Conservation (phyloP, 2,113 vertebrate species). For the Arizona elegans region DNA sequence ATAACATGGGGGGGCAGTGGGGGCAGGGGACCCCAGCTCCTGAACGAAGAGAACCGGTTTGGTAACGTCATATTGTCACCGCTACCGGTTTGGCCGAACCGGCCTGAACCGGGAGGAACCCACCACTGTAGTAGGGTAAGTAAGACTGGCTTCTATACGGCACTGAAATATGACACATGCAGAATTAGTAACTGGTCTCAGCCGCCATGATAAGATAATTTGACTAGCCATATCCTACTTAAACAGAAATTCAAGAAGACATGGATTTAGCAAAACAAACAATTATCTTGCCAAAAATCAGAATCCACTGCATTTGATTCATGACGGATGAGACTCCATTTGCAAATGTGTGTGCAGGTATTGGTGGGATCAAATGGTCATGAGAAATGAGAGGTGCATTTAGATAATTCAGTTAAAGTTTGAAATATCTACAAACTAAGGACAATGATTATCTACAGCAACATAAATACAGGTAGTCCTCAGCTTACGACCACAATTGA, state of each 20-base stretch:
- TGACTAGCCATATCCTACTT: not conserved
- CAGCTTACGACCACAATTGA: no score
- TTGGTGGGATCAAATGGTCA: not conserved
- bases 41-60: no score
- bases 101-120: no score
- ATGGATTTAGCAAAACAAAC: not conserved
- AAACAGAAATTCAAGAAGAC: not conserved
- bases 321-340: not conserved
- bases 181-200: not conserved
- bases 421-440: not conserved
- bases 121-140: not conserved
- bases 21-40: no score
- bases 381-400: not conserved
- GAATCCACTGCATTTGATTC: not conserved
- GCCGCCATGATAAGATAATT: not conserved
- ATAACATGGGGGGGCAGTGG: no score
- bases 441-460: not conserved
- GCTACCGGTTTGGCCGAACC: no score
- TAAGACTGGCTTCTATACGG: no score
- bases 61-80: no score
- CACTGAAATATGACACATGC: not conserved
- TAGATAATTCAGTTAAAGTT: not conserved
- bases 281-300: not conserved
- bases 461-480: no score
- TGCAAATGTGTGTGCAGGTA: not conserved